These are phyloP conservation scores for Turritopsis rubra DNA, from an alignment of 30 jellyfish, hydroid and myxozoan species.

Conservation along the genomic window DNA sequence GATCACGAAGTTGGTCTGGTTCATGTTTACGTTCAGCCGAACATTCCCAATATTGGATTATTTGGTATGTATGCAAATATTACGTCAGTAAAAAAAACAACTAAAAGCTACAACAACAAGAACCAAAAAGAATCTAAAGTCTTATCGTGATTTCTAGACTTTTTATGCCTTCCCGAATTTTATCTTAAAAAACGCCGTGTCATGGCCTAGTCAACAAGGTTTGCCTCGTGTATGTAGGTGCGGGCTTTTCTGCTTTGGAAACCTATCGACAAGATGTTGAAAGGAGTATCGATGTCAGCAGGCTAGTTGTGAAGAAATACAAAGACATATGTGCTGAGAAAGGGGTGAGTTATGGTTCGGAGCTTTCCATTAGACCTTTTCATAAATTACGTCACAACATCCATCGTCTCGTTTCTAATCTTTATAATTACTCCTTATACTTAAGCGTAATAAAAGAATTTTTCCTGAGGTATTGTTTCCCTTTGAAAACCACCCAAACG, in stretches of 20 bases:
- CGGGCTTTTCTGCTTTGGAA: conserved; percentile 20
- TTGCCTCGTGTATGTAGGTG: conserved; percentile 14
- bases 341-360: conserved; percentile 32
- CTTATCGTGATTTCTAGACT: too few species aligned
- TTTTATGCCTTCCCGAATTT: too few species aligned
- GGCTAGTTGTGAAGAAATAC: conserved; percentile 46
- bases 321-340: conserved; percentile 53
- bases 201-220: too few species aligned
- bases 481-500: too few species aligned
- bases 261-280: conserved; percentile 57
- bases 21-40: neutral
- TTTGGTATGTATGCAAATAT: neutral
- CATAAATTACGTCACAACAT: too few species aligned
- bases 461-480: too few species aligned
- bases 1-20: neutral
- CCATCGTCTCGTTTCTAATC: too few species aligned
- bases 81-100: neutral
- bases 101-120: too few species aligned
- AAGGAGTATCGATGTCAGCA: conserved; percentile 63
- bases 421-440: too few species aligned
- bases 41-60: neutral
- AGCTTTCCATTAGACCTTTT: neutral
- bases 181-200: too few species aligned
- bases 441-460: too few species aligned
- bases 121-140: too few species aligned